phyloP scores from a whole-genome alignment of 2,888 invertebrate species.

The Perizoma affinitatum region DNA sequence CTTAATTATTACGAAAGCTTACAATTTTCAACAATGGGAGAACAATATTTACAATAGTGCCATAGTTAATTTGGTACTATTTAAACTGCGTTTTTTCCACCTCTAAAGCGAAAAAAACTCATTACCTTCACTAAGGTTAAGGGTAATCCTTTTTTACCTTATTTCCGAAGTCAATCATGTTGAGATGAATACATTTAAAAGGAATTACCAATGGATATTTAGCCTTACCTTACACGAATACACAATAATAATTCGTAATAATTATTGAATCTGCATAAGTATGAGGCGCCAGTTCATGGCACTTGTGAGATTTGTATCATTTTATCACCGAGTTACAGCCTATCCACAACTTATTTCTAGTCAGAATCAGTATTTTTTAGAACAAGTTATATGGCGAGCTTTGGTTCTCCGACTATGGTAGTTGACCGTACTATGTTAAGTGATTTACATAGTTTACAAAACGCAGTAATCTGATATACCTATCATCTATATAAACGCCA shows the following conservation, averaged over 20 bases:
- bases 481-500: too few species aligned
- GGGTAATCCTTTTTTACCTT: too few species aligned
- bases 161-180: too few species aligned
- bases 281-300: conserved; percentile 44
- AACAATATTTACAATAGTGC: conserved; percentile 16
- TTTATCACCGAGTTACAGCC: conserved; percentile 45
- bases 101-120: too few species aligned
- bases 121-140: too few species aligned
- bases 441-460: too few species aligned
- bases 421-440: too few species aligned
- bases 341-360: conserved; percentile 47
- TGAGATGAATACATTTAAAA: too few species aligned
- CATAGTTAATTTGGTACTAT: background rate
- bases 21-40: conserved; percentile 6
- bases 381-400: conserved; percentile 37
- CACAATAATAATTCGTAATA: conserved; percentile 25
- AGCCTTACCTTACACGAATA: conserved; percentile 33
- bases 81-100: too few species aligned
- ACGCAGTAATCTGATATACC: too few species aligned
- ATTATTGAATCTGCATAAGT: conserved; percentile 5
- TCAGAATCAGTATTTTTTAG: conserved; percentile 42
- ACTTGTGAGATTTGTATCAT: conserved; percentile 42
- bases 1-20: conserved; percentile 2
- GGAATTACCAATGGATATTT: conserved; percentile 35
- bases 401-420: conserved; percentile 4